phyloP scores from a whole-genome alignment of 92 coral and sea anemone species.

The Palythoa heliodiscus region DNA sequence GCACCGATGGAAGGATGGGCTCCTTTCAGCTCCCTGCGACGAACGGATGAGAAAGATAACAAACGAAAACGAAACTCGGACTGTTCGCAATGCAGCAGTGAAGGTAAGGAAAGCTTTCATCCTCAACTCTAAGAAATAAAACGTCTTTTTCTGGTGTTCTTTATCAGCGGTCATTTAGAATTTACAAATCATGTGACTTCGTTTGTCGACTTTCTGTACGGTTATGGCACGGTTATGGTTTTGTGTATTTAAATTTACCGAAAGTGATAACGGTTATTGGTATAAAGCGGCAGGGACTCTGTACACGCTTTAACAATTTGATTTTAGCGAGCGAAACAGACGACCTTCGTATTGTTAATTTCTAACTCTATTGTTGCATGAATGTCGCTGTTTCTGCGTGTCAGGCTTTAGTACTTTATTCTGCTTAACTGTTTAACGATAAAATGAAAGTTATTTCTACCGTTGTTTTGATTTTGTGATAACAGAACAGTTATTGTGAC shows the following conservation, averaged over 20 bases:
- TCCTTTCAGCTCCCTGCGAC: constrained; percentile 77
- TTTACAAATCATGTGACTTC: constrained; percentile 8
- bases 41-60: constrained; percentile 81
- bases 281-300: not conserved
- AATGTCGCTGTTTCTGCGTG: not conserved
- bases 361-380: not conserved
- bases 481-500: not conserved
- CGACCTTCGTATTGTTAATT: not conserved
- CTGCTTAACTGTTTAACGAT: constrained; percentile 7
- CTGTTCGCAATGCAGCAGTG: constrained; percentile 97
- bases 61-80: constrained; percentile 87
- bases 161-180: not conserved
- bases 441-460: constrained; percentile 2
- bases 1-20: constrained; percentile 99
- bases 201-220: not conserved
- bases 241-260: not conserved
- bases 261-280: not conserved
- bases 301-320: not conserved
- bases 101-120: constrained; percentile 64
- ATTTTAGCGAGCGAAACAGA: not conserved
- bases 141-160: not conserved
- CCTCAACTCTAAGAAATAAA: not conserved
- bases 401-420: constrained; percentile 15
- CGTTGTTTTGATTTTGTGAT: constrained; percentile 16
- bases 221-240: not conserved